These are phyloP conservation scores for Galendromus occidentalis DNA, from an alignment of 1,140 invertebrate species.

Conservation along the genomic window DNA sequence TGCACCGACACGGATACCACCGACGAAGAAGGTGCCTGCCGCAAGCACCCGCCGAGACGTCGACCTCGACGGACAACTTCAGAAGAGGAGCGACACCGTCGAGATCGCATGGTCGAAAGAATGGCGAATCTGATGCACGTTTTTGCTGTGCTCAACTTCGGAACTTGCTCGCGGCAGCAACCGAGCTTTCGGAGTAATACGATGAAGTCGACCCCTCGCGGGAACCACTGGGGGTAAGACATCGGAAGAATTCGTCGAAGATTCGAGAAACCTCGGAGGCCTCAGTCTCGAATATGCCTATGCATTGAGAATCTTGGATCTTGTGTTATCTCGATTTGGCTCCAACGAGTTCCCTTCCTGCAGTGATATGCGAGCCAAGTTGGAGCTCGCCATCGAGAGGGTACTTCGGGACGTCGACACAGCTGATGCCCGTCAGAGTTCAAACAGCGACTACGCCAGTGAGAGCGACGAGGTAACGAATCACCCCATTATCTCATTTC, in stretches of 20 bases:
- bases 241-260: background rate
- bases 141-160: slow-evolving; percentile 74
- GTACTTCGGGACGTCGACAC: slow-evolving; percentile 29
- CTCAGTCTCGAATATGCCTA: slow-evolving; percentile 7
- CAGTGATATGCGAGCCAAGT: slow-evolving; percentile 66
- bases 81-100: background rate
- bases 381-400: slow-evolving; percentile 69
- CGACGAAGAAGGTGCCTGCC: background rate
- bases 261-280: background rate
- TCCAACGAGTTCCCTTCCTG: slow-evolving; percentile 20
- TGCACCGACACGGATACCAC: slow-evolving; percentile 7
- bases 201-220: slow-evolving; percentile 59
- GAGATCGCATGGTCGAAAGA: slow-evolving; percentile 46
- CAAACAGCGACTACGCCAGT: slow-evolving; percentile 38
- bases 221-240: slow-evolving; percentile 69
- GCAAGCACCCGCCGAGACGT: background rate
- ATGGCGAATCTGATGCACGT: slow-evolving; percentile 69
- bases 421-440: slow-evolving; percentile 29
- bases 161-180: slow-evolving; percentile 44
- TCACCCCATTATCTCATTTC: too few species aligned
- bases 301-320: slow-evolving; percentile 4
- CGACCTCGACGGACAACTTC: background rate
- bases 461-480: slow-evolving; percentile 36
- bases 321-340: slow-evolving; percentile 16
- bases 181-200: slow-evolving; percentile 48